Conservation (phyloP, 2,888 invertebrate genomes). For the Cosmopolites sordidus region DNA sequence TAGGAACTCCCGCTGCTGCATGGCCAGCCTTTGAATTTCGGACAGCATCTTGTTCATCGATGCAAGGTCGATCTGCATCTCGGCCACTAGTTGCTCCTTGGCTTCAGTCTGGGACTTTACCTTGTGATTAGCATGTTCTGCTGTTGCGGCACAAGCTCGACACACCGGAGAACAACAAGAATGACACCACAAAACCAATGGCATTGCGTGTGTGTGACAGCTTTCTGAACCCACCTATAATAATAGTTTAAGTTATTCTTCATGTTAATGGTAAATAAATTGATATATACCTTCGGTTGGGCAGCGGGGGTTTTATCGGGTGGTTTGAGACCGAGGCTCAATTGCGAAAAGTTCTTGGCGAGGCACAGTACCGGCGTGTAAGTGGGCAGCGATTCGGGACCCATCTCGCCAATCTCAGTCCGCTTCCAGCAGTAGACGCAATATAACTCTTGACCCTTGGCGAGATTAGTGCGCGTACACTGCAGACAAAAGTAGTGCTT, state of each 20-base stretch:
- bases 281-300: constrained; percentile 19
- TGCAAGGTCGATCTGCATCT: constrained; percentile 63
- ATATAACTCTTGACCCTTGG: constrained; percentile 64
- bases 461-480: constrained; percentile 65
- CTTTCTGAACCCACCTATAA: constrained; percentile 51
- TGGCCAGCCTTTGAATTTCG: constrained; percentile 66
- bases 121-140: constrained; percentile 63
- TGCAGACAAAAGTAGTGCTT: constrained; percentile 74
- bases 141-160: constrained; percentile 62
- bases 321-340: constrained; percentile 48
- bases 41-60: constrained; percentile 65
- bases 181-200: constrained; percentile 66
- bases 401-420: constrained; percentile 64
- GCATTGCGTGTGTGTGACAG: constrained; percentile 70
- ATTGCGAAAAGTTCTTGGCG: constrained; percentile 59
- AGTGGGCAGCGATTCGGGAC: constrained; percentile 64
- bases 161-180: constrained; percentile 62
- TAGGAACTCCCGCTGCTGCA: constrained; percentile 68
- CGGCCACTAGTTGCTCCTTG: constrained; percentile 52
- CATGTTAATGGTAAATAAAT: no score
- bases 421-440: constrained; percentile 73
- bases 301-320: constrained; percentile 32
- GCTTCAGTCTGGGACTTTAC: constrained; percentile 58
- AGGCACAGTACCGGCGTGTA: constrained; percentile 64
- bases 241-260: no score